These are phyloP conservation scores for Leucophora obtusa DNA, from an alignment of 2,888 invertebrate genomes.

Conservation along the genomic window DNA sequence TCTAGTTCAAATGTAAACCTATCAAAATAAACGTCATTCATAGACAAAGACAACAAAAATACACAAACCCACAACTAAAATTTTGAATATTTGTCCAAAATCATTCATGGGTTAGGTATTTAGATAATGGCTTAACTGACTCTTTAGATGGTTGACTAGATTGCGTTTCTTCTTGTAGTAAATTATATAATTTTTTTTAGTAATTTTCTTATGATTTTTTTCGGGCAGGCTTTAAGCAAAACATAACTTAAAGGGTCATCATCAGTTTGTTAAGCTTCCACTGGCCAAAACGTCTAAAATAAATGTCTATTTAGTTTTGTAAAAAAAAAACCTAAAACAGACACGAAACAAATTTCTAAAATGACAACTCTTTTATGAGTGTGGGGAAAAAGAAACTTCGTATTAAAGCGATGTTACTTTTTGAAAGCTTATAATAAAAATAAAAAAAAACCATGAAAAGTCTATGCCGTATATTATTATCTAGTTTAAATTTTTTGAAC, in stretches of 20 bases:
- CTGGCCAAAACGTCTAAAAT: neutral
- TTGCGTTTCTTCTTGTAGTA: conserved; percentile 18
- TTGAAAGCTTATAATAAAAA: no score
- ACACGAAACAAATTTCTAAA: neutral
- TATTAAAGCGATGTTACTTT: no score
- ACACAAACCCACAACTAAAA: neutral
- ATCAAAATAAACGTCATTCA: neutral
- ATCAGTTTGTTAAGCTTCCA: conserved; percentile 24
- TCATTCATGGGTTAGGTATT: neutral
- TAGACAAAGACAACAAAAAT: neutral
- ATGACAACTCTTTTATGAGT: conserved; percentile 12
- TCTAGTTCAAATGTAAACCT: conserved; percentile 9
- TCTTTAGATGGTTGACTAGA: conserved; percentile 6
- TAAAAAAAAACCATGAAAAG: no score
- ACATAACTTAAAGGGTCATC: conserved; percentile 15
- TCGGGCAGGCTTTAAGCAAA: conserved; percentile 14
- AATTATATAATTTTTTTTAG: conserved; percentile 16
- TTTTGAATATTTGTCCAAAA: conserved; percentile 15
- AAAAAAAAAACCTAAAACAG: neutral
- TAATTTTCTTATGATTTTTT: conserved; percentile 5
- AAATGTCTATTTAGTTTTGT: neutral
- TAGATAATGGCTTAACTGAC: neutral
- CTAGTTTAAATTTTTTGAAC: no score
- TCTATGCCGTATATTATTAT: no score
- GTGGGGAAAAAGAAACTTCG: neutral